These are phyloP conservation scores for Sphenodon punctatus DNA, from an alignment of 2,797 vertebrate genomes.

Conservation along the genomic window DNA sequence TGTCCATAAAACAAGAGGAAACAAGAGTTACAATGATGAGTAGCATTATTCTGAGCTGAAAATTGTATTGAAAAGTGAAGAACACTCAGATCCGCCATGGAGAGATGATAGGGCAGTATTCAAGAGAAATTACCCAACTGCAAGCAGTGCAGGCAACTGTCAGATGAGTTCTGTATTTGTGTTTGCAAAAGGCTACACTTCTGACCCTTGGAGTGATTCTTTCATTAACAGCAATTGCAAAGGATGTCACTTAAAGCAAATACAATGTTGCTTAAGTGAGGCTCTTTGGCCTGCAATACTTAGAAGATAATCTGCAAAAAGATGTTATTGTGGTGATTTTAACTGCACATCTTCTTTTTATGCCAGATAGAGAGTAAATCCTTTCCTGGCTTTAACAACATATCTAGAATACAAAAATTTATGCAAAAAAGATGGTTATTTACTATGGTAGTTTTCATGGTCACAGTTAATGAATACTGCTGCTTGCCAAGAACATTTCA, in stretches of 20 bases:
- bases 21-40: no score
- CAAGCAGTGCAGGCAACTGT: rapidly evolving
- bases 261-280: background rate
- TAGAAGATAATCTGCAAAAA: background rate
- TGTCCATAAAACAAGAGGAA: no score
- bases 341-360: background rate
- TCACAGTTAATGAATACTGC: constrained; percentile 19
- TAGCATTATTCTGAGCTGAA: no score
- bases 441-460: constrained; percentile 23
- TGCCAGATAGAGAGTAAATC: background rate
- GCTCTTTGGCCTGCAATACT: background rate
- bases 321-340: constrained; percentile 1
- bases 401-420: background rate
- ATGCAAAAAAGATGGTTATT: constrained; percentile 12
- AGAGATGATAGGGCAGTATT: background rate
- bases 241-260: background rate
- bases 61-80: no score
- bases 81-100: background rate
- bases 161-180: rapidly evolving
- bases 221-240: background rate
- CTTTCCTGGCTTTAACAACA: background rate
- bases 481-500: constrained; percentile 7
- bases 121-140: background rate
- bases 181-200: background rate
- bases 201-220: background rate